phyloP scores from a whole-genome alignment of 2,113 vertebrate genomes.

The Aleadryas rufinucha region DNA sequence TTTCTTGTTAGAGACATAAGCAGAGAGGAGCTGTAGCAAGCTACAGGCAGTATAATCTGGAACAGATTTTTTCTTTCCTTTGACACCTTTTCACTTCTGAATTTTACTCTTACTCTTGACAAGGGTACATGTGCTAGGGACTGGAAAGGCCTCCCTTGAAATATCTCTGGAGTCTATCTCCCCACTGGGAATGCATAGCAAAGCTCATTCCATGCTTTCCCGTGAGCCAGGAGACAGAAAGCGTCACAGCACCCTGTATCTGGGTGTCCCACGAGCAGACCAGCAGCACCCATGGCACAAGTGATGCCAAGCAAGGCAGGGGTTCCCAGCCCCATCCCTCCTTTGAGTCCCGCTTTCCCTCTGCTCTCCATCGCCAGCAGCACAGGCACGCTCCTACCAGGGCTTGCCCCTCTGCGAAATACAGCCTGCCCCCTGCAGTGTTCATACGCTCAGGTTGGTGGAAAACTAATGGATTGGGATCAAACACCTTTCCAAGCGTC shows the following conservation, averaged over 20 bases:
- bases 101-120: neutral
- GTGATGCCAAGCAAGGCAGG: rapidly evolving
- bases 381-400: rapidly evolving
- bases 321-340: neutral
- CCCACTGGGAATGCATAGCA: neutral
- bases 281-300: neutral
- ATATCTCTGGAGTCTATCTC: neutral
- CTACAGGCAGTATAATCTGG: neutral
- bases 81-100: neutral
- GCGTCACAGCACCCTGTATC: rapidly evolving
- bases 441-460: neutral
- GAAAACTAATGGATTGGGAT: neutral
- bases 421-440: neutral
- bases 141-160: neutral
- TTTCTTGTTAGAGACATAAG: neutral
- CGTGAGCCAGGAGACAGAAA: neutral
- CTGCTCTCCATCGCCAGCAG: neutral
- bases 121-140: neutral
- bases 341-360: too few species aligned
- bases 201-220: neutral
- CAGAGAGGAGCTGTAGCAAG: neutral
- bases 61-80: neutral
- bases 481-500: neutral
- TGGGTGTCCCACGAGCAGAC: neutral
- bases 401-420: rapidly evolving